Percentiles rank a stretch among this genome's conserved stretches.
Conservation (phyloP, 2,888 invertebrate genomes). For the Perizoma flavofasciatum region DNA sequence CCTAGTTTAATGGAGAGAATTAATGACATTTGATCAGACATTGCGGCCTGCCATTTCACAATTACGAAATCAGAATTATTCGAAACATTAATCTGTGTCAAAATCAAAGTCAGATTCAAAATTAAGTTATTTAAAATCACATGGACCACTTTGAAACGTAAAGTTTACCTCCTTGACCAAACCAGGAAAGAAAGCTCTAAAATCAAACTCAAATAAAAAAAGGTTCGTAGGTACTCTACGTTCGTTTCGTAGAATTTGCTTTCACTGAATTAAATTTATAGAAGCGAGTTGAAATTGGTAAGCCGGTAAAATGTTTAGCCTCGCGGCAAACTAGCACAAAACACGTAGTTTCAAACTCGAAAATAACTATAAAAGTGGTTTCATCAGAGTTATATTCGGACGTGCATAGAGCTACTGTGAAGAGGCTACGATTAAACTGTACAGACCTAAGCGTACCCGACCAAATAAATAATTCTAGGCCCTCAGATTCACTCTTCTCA, state of each 20-base stretch:
- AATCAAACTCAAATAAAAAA: too few relatives aligned
- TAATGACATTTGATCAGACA: constrained; percentile 10
- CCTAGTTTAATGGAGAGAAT: constrained; percentile 13
- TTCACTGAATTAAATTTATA: neutral
- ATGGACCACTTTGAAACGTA: too few relatives aligned
- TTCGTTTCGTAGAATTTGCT: neutral
- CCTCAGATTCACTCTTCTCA: neutral
- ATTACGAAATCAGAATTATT: neutral
- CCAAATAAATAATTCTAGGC: constrained; percentile 4
- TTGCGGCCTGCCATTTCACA: neutral
- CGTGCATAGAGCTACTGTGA: constrained; percentile 14
- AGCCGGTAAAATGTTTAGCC: constrained; percentile 9
- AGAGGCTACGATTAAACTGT: too few relatives aligned
- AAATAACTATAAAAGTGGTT: constrained; percentile 27
- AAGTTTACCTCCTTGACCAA: too few relatives aligned
- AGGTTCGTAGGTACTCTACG: too few relatives aligned
- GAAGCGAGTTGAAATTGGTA: constrained; percentile 1
- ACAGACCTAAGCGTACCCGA: too few relatives aligned
- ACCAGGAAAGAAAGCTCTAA: too few relatives aligned
- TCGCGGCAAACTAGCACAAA: constrained; percentile 10
- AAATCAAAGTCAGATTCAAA: too few relatives aligned
- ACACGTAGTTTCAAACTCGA: constrained; percentile 21
- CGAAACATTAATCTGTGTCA: too few relatives aligned
- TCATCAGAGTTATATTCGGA: constrained; percentile 29
- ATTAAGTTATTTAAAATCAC: too few relatives aligned